Conservation (phyloP, 1,140 invertebrate species). For the Euglossa dilemma region DNA sequence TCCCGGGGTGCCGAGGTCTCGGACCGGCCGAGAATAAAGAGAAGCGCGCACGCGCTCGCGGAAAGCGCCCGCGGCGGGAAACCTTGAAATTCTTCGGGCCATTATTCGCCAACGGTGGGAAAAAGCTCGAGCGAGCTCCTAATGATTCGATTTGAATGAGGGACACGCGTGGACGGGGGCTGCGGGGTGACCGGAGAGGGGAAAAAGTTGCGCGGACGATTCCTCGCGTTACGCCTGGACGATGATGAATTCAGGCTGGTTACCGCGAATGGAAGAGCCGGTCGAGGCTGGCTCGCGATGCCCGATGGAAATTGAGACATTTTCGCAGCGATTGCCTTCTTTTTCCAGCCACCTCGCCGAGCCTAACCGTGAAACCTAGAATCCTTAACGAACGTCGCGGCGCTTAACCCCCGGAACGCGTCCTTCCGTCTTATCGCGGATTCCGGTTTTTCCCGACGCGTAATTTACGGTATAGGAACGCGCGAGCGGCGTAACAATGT, state of each 20-base stretch:
- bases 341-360: not conserved
- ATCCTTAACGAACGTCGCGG: not conserved
- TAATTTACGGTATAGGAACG: not conserved
- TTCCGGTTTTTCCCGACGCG: not conserved
- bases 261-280: slow-evolving; percentile 35
- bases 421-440: too few species aligned
- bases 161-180: not conserved
- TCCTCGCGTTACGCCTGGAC: slow-evolving; percentile 55
- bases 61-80: slow-evolving; percentile 25
- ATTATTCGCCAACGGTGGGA: slow-evolving; percentile 28
- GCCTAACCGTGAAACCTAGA: not conserved
- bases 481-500: too few species aligned
- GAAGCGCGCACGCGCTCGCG: slow-evolving; percentile 11
- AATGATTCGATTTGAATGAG: slow-evolving; percentile 37
- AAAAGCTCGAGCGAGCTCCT: not conserved
- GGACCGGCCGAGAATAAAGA: slow-evolving; percentile 41
- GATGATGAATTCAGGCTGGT: slow-evolving; percentile 44
- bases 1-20: slow-evolving; percentile 25
- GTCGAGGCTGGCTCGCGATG: not conserved
- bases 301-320: slow-evolving; percentile 52
- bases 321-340: not conserved
- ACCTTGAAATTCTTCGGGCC: slow-evolving; percentile 42
- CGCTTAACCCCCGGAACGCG: not conserved
- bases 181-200: slow-evolving; percentile 4
- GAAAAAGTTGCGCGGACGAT: slow-evolving; percentile 40